These are phyloP conservation scores for Epirrita christyi DNA, from an alignment of 2,888 invertebrate species.

Conservation along the genomic window DNA sequence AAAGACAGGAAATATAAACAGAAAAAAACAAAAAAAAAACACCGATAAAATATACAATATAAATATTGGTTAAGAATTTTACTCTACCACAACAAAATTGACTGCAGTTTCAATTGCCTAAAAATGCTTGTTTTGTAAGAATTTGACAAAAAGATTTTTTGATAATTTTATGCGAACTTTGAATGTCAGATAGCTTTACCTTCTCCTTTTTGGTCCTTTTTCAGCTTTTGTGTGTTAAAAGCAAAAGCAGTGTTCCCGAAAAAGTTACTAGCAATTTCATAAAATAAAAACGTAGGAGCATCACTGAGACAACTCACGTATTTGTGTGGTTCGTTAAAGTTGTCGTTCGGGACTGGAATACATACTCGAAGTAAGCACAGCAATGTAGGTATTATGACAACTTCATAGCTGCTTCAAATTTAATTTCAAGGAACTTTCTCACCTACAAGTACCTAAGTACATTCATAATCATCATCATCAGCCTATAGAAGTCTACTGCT, in stretches of 20 bases:
- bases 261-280: constrained; percentile 31
- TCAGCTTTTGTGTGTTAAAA: no score
- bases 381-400: constrained; percentile 3
- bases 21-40: no score
- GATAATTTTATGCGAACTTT: no score
- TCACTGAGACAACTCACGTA: constrained; percentile 41
- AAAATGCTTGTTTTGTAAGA: no score
- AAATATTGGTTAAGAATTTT: no score
- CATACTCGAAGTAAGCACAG: constrained; percentile 39
- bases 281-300: constrained; percentile 35
- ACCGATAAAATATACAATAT: no score
- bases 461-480: neutral
- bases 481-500: neutral
- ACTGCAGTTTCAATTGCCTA: no score
- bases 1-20: no score
- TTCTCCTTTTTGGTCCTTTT: no score
- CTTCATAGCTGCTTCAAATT: constrained; percentile 4
- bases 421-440: neutral
- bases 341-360: constrained; percentile 50
- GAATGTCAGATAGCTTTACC: neutral
- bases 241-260: constrained; percentile 11
- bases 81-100: no score
- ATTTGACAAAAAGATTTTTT: no score
- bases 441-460: constrained; percentile 1
- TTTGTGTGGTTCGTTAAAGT: constrained; percentile 68